Percentiles rank a stretch among this genome's conserved stretches.
These are phyloP conservation scores for Muntiacus reevesi DNA, from an alignment of 2,113 vertebrate species.

Conservation along the genomic window DNA sequence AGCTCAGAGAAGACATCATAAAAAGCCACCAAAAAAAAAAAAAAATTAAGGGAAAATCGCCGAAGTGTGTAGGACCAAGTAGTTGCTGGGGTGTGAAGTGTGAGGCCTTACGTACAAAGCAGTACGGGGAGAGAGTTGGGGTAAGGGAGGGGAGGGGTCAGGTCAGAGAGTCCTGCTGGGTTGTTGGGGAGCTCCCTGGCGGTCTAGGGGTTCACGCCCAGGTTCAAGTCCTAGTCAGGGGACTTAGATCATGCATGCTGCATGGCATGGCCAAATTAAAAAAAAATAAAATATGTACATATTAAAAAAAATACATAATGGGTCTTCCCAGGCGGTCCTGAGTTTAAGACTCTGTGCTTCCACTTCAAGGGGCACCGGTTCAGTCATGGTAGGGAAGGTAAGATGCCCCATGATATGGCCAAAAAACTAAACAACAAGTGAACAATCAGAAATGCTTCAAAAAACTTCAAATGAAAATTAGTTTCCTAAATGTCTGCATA, in stretches of 20 bases:
- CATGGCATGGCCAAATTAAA: fast-evolving
- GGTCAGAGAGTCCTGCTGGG: background rate
- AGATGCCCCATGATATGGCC: background rate
- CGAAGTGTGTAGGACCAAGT: background rate
- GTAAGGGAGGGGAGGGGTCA: too few species aligned
- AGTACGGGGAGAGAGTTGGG: background rate
- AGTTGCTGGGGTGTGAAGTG: background rate
- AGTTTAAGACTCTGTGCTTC: background rate
- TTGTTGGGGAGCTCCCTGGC: background rate
- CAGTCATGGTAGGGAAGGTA: background rate
- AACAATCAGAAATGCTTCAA: background rate
- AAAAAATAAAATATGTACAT: background rate
- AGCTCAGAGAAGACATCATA: background rate
- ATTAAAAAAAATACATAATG: background rate
- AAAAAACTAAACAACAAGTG: background rate
- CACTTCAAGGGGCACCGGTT: background rate
- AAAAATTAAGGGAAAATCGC: background rate
- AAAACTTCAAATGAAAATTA: background rate
- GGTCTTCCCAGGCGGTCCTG: background rate
- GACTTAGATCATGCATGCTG: background rate
- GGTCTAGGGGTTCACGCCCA: background rate
- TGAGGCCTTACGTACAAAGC: background rate
- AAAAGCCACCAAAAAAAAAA: background rate
- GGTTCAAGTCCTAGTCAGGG: background rate
- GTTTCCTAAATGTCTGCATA: background rate